These are phyloP conservation scores for Grammomys surdaster DNA, from an alignment of 2,113 vertebrate species.

Conservation along the genomic window DNA sequence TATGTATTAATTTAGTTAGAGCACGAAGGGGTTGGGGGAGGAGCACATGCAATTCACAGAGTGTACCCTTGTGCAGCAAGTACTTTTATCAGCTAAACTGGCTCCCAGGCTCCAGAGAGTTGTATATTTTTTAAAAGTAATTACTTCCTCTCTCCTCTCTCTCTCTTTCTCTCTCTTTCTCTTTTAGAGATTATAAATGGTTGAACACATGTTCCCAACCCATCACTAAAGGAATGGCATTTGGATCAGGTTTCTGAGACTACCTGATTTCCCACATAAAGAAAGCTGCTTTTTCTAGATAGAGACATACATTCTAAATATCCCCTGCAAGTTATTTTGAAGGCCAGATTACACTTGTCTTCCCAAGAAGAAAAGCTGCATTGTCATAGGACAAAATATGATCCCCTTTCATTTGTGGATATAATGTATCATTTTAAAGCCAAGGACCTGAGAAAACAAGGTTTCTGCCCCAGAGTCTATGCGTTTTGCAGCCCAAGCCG, in stretches of 20 bases:
- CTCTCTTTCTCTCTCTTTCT: background rate
- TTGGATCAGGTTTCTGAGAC: conserved; percentile 96
- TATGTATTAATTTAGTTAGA: background rate
- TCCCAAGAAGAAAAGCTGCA: conserved; percentile 95
- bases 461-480: background rate
- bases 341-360: conserved; percentile 86
- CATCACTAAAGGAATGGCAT: conserved; percentile 95
- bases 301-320: background rate
- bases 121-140: background rate
- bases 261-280: conserved; percentile 95
- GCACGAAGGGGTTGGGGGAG: background rate
- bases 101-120: background rate
- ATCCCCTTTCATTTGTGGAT: conserved; percentile 86
- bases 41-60: background rate
- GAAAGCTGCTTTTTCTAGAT: conserved; percentile 93
- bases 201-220: conserved; percentile 87
- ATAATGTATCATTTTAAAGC: background rate
- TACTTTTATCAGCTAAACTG: background rate
- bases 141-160: background rate
- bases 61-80: background rate
- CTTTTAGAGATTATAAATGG: conserved; percentile 83
- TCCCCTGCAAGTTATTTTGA: background rate
- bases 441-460: background rate
- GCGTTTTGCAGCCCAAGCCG: background rate
- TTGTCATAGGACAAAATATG: conserved; percentile 97